Evolutionary conservation across 1,140 invertebrate species (phyloP), one percentile per base, ranked within the genome.

Genomic region (Pogonomyrmex californicus): DNA sequence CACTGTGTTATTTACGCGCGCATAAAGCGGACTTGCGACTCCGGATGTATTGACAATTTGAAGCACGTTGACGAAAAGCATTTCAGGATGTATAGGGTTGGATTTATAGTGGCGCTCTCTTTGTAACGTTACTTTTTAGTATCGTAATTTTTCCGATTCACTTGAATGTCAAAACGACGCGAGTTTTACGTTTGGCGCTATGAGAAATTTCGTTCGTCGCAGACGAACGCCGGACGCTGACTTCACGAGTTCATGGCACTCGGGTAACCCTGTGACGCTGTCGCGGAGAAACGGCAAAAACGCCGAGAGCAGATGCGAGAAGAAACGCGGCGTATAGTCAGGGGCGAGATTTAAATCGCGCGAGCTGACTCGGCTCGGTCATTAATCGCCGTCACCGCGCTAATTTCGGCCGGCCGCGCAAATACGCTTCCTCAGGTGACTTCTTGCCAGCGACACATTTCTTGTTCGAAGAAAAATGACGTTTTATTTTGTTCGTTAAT

Each of bases 311-410:
- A 90, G 85, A 90, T 90, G 88, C 73, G 85, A 49, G 82, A 85
- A 82, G 87, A 89, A 87, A 66, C 62, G 75, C 79, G 41, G 70
- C 62, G 88, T 89, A 77, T 65, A 87, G 88, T 77, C 85, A 58
- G 60, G 85, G 88, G 86, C 86, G 89, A 90, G 89, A 90, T 90
- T 90, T 89, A 90, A 90, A 90, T 90, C 89, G 88, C 89, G 88
- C 89, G 73, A 73, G 85, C 65, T 56, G 82, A 63, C 60, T 81
- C 56, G 60, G 62, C 58, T 66, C 14, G 88, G 86, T 89, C 89
- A 90, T 90, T 90, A 90, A 90, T 90, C 89, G 89, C 89, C 89
- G 88, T 90, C 89, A 87, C 78, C 75, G 78, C 78, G 79, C 79
- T 89, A 90, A 90, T 90, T 90, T 90, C 88, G 89, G 66, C 78